phyloP scores from a whole-genome alignment of 1,140 invertebrate genomes.

The Musca vetustissima region DNA sequence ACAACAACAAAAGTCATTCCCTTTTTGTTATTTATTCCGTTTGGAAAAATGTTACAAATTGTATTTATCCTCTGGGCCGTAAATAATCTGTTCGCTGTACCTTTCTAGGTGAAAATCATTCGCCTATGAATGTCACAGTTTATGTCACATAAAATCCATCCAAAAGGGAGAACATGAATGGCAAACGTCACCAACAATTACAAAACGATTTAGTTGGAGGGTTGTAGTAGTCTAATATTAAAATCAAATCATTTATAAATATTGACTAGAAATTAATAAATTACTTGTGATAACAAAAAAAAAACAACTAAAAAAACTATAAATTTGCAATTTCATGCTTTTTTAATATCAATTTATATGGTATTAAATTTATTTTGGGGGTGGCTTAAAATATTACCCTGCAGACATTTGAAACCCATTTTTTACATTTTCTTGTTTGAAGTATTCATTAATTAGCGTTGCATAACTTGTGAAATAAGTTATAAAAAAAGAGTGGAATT shows the following conservation, averaged over 20 bases:
- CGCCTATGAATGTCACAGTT: neutral
- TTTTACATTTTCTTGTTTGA: conserved; percentile 9
- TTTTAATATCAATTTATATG: conserved; percentile 3
- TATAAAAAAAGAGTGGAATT: no score
- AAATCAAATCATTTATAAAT: no score
- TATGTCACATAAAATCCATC: neutral
- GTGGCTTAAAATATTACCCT: neutral
- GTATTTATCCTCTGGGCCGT: conserved; percentile 52
- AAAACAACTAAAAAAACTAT: no score
- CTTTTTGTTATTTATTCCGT: conserved; percentile 49
- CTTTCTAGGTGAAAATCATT: neutral
- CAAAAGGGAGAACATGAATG: neutral
- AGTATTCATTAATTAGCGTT: conserved; percentile 22
- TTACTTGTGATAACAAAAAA: no score
- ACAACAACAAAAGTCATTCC: conserved; percentile 35
- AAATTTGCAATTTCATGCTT: conserved; percentile 19
- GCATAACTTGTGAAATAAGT: conserved; percentile 16
- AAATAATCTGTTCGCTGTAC: conserved; percentile 13
- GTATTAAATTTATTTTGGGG: neutral
- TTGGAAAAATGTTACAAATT: conserved; percentile 55
- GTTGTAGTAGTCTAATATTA: neutral
- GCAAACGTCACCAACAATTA: neutral
- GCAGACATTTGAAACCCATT: neutral
- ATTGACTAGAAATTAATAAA: no score
- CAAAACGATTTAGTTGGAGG: conserved; percentile 9